Percentiles rank a stretch among this genome's conserved stretches.
These are phyloP conservation scores for Apis laboriosa DNA, from an alignment of 1,140 invertebrate genomes.

Conservation along the genomic window DNA sequence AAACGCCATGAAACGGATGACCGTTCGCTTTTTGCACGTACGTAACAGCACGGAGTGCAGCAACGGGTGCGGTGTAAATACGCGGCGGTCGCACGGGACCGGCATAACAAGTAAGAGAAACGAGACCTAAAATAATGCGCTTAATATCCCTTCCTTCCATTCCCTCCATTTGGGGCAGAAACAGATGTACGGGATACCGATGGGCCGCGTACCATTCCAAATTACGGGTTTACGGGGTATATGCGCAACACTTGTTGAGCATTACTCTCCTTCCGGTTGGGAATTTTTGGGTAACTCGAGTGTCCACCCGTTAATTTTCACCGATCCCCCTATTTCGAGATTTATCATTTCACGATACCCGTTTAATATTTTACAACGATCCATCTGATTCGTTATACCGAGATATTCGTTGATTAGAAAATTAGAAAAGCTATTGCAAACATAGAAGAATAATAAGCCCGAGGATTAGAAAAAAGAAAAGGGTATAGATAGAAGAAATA, in stretches of 20 bases:
- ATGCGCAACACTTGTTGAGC: conserved; percentile 28
- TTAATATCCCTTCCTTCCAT: conserved; percentile 29
- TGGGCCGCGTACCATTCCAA: conserved; percentile 13
- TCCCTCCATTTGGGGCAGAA: background rate
- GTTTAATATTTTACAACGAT: no score
- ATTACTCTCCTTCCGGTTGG: background rate
- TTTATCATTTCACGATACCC: no score
- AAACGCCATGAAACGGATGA: background rate
- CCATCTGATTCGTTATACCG: no score
- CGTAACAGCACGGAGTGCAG: no score
- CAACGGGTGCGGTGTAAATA: background rate
- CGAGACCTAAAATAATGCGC: conserved; percentile 35
- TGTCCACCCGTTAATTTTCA: no score
- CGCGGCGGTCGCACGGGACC: background rate
- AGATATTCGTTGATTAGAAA: no score
- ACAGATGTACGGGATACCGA: conserved; percentile 23
- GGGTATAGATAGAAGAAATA: no score
- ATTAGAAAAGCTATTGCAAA: no score
- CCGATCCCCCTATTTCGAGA: background rate
- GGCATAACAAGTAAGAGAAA: conserved; percentile 27
- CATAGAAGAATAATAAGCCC: no score
- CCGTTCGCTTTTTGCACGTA: background rate
- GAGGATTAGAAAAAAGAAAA: no score
- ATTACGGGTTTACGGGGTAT: conserved; percentile 13
- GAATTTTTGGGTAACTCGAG: background rate